These are phyloP conservation scores for Antedon bifida DNA, from an alignment of 35 echinoderm and acorn worm genomes.

Conservation along the genomic window DNA sequence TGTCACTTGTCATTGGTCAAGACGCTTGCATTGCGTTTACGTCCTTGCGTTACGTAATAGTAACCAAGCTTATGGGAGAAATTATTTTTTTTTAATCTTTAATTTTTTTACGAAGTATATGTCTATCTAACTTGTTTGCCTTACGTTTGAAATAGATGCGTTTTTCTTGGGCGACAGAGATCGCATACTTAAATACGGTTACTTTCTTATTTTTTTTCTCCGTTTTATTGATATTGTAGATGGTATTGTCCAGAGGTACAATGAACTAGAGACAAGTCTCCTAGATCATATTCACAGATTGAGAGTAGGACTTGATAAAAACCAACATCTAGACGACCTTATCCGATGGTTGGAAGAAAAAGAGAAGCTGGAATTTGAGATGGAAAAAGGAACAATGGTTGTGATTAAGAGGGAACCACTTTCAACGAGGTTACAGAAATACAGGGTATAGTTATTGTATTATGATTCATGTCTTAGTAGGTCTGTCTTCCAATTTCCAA, in stretches of 20 bases:
- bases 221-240: not conserved
- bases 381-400: constrained; percentile 77
- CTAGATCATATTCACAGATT: not conserved
- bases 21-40: too few species aligned
- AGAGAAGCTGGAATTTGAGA: constrained; percentile 60
- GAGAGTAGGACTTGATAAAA: not conserved
- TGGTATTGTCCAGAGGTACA: not conserved
- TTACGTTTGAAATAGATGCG: too few species aligned
- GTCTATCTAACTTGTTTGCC: too few species aligned
- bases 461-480: not conserved
- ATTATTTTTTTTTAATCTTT: too few species aligned
- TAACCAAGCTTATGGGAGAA: too few species aligned
- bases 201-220: too few species aligned
- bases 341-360: constrained; percentile 80
- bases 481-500: not conserved
- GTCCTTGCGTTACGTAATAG: too few species aligned
- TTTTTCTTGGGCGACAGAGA: too few species aligned
- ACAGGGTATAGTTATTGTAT: constrained; percentile 39
- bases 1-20: too few species aligned
- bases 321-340: constrained; percentile 43
- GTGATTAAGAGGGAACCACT: constrained; percentile 80
- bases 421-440: constrained; percentile 48
- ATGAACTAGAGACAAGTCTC: not conserved
- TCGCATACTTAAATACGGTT: too few species aligned
- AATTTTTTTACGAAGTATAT: too few species aligned